These are phyloP conservation scores for Chionoecetes opilio DNA, from an alignment of 1,140 invertebrate genomes.

Conservation along the genomic window DNA sequence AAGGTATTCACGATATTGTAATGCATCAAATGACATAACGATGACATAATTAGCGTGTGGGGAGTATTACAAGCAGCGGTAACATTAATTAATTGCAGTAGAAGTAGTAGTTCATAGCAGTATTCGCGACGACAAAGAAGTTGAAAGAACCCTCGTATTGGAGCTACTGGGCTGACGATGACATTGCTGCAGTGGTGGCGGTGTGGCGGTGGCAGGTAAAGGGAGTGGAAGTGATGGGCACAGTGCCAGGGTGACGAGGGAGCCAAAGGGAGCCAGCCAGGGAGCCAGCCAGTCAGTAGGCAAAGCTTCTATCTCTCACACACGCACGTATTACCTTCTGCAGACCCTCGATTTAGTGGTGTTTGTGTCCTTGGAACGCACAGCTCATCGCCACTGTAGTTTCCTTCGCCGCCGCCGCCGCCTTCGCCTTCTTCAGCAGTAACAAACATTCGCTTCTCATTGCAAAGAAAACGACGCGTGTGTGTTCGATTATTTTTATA, in stretches of 20 bases:
- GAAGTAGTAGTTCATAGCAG: too few relatives aligned
- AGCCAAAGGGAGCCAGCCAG: slow-evolving; percentile 1
- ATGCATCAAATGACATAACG: too few relatives aligned
- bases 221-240: background rate
- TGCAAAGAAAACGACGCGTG: background rate
- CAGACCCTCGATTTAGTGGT: background rate
- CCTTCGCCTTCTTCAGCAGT: background rate
- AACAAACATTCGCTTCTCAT: background rate
- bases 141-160: background rate
- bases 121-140: too few relatives aligned
- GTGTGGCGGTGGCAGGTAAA: background rate
- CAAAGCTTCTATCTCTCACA: background rate
- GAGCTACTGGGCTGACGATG: background rate
- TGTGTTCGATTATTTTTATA: background rate
- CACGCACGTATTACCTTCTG: background rate
- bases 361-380: background rate
- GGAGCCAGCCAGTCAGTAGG: background rate
- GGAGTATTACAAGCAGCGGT: background rate
- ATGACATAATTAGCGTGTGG: too few relatives aligned
- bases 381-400: background rate
- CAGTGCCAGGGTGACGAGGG: slow-evolving; percentile 4
- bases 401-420: background rate
- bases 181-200: background rate
- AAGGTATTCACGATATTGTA: background rate
- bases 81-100: background rate